phyloP scores from a whole-genome alignment of 2,888 invertebrate species.

The Patella pellucida region DNA sequence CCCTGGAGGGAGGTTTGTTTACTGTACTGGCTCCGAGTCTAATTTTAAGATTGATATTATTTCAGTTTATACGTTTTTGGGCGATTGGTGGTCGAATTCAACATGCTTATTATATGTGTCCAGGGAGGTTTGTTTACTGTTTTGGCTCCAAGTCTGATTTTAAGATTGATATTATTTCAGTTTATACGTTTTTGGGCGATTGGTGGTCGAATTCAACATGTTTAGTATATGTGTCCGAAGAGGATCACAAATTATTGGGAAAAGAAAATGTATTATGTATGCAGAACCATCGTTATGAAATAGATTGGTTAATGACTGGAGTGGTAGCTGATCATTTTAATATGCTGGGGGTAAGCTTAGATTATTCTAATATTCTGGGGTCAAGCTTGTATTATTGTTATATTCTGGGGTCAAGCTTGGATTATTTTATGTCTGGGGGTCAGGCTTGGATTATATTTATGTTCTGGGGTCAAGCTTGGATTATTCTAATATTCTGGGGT shows the following conservation, averaged over 20 bases:
- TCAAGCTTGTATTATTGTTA: too few relatives aligned
- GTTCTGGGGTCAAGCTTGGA: too few relatives aligned
- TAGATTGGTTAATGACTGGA: neutral
- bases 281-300: neutral
- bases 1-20: too few relatives aligned
- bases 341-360: neutral
- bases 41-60: too few relatives aligned
- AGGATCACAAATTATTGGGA: neutral
- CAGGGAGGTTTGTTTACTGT: too few relatives aligned
- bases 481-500: too few relatives aligned
- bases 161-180: neutral
- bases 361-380: too few relatives aligned
- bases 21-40: too few relatives aligned
- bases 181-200: neutral
- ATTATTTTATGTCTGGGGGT: too few relatives aligned
- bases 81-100: neutral
- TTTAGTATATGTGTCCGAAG: neutral
- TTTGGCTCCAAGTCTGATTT: too few relatives aligned
- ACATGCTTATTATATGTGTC: neutral
- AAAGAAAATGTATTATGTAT: slow-evolving; percentile 1
- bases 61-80: neutral
- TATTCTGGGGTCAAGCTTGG: too few relatives aligned
- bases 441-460: too few relatives aligned
- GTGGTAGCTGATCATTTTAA: neutral
- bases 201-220: slow-evolving; percentile 3